Percentiles rank a stretch among this genome's conserved stretches.
These are phyloP conservation scores for Montipora efflorescens DNA, from an alignment of 64 coral and sea anemone species.

Conservation along the genomic window DNA sequence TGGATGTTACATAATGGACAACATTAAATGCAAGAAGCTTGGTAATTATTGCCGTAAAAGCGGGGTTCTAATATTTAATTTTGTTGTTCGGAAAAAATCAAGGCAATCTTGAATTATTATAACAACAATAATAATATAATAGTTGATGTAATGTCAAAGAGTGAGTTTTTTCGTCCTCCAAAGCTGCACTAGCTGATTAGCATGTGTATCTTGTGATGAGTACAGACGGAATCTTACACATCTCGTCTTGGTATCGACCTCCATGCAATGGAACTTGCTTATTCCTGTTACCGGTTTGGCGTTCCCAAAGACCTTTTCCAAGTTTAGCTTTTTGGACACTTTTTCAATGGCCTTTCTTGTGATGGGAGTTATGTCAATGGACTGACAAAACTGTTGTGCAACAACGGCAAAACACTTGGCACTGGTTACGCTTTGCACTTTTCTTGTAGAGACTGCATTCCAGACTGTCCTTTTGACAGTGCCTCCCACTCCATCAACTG, in stretches of 20 bases:
- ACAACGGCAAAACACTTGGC: not conserved
- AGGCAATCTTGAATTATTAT: too few relatives aligned
- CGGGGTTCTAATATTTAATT: too few relatives aligned
- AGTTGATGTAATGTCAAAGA: too few relatives aligned
- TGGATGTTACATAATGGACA: too few relatives aligned
- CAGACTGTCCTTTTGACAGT: constrained; percentile 64
- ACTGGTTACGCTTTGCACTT: constrained; percentile 40
- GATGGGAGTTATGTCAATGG: not conserved
- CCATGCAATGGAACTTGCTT: constrained; percentile 43
- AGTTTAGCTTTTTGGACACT: not conserved
- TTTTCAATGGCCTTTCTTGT: not conserved
- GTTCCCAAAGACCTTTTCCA: constrained; percentile 1
- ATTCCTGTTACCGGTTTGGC: constrained; percentile 55
- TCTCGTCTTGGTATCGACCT: not conserved
- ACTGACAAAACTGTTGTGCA: constrained; percentile 22
- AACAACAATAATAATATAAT: too few relatives aligned
- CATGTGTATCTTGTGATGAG: too few relatives aligned
- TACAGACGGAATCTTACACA: too few relatives aligned
- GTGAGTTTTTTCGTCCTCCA: too few relatives aligned
- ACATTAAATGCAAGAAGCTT: too few relatives aligned
- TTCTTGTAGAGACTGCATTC: constrained; percentile 50
- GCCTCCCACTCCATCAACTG: constrained; percentile 67
- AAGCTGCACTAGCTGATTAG: too few relatives aligned
- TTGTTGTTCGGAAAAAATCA: too few relatives aligned
- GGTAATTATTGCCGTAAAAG: too few relatives aligned